Evolutionary conservation across 2,113 vertebrate species (phyloP), one percentile per base, ranked within the genome.

Genomic region (Corythoichthys haematopterus): DNA sequence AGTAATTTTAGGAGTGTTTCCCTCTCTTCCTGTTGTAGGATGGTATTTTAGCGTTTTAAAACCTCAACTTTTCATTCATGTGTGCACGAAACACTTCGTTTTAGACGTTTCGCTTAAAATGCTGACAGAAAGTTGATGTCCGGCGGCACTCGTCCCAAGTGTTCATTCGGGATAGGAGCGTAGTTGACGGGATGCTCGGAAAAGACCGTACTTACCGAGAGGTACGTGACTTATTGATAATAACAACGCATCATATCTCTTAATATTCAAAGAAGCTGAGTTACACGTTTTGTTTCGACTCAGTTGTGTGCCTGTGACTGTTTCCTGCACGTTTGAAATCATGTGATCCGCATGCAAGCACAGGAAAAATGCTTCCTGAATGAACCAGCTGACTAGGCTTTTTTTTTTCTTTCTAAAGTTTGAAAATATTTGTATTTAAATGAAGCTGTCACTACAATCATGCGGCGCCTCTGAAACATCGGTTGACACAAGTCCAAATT

Each of bases 191-290:
- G 82, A 96, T 96, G 95, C 84, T 88, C 12, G 82, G 91, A 53
- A 91, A 85, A 0, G 93, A 94, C 58, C 61, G 57, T 15, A 83
- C 93, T 59, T 98, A 97, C 84, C 89, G 88, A 72, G 94, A 96
- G 95, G 96, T 98, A 89, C 5, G 65, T 59, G 3, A 4, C 33
- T 10, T 37, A 4, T 13, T 6, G 4, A 64, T 47, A 47, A 20
- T 10, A 55, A 55, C 9, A 45, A 2, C 9, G 6, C n/a, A 7
- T 7, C 45, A 46, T 4, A 11, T 28, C 9, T n/a, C 14, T 20
- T 2, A 61, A n/a, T 47, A 45, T 2, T 33, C 4, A 35, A 46
- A 11, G 15, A 36, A 16, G 66, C 13, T 9, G 6, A 20, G 38
- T 1, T 4, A 13, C 46, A 3, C 47, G 45, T 20, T 48, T 52